Evolutionary conservation across 2,113 vertebrate genomes (phyloP).

Genomic region (Calidris pugnax): DNA sequence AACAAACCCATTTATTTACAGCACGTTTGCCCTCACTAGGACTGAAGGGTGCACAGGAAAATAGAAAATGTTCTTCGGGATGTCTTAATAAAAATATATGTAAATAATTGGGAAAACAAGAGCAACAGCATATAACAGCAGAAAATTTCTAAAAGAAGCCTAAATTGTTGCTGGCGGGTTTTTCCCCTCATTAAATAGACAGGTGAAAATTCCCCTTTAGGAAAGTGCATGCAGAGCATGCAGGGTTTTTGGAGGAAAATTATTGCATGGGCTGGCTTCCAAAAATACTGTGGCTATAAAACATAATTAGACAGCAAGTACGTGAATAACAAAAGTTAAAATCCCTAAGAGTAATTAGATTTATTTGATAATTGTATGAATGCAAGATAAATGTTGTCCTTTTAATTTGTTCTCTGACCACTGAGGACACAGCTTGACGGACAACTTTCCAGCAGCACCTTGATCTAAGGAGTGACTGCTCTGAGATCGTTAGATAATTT

Average conservation of each 20-base stretch:
- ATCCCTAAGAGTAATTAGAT: background rate
- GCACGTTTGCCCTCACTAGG: background rate
- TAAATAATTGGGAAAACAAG: constrained; percentile 5
- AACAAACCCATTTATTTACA: background rate
- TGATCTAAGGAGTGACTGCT: background rate
- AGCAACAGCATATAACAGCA: background rate
- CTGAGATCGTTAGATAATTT: background rate
- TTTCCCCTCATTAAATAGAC: background rate
- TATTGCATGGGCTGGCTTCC: background rate
- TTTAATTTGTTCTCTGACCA: background rate
- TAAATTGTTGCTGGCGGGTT: background rate
- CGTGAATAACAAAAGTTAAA: background rate
- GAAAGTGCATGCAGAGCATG: background rate
- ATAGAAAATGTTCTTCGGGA: background rate
- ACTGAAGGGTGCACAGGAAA: background rate
- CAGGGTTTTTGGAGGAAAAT: background rate
- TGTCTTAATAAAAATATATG: constrained; percentile 1
- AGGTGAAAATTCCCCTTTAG: constrained; percentile 2
- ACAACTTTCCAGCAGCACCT: background rate
- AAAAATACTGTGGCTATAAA: background rate
- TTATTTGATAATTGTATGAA: background rate
- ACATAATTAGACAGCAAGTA: background rate
- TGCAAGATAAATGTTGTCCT: background rate
- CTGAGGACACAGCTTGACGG: background rate
- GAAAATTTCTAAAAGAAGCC: background rate